Evolutionary conservation across 2,888 invertebrate species (phyloP).

Genomic region (Drosophila prolongata): DNA sequence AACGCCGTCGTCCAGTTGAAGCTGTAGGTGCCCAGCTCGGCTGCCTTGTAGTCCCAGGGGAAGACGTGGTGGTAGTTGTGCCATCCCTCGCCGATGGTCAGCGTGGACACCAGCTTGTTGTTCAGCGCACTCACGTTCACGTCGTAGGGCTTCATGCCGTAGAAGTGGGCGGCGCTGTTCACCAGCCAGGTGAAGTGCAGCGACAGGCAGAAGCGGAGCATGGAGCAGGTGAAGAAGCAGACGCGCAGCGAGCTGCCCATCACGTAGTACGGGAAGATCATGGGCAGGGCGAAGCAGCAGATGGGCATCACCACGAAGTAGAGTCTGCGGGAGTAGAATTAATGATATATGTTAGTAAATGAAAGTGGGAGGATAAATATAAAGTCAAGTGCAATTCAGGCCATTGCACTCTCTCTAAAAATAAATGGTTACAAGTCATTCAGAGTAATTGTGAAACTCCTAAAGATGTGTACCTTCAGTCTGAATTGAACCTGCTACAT

Average conservation of each 20-base stretch:
- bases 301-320: constrained; percentile 91
- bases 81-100: constrained; percentile 92
- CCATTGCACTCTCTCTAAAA: too few relatives aligned
- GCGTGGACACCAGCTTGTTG: constrained; percentile 87
- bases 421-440: too few relatives aligned
- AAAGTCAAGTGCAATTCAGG: too few relatives aligned
- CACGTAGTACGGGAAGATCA: constrained; percentile 89
- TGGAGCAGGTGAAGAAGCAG: constrained; percentile 90
- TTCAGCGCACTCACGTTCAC: constrained; percentile 89
- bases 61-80: constrained; percentile 96
- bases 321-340: constrained; percentile 59
- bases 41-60: constrained; percentile 93
- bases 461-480: too few relatives aligned
- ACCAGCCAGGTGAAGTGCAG: constrained; percentile 96
- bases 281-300: constrained; percentile 92
- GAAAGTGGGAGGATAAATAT: too few relatives aligned
- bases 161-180: constrained; percentile 96
- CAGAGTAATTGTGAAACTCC: too few relatives aligned
- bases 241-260: constrained; percentile 91
- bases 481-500: too few relatives aligned
- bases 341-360: too few relatives aligned
- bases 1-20: constrained; percentile 88
- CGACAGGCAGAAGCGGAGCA: constrained; percentile 91
- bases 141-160: constrained; percentile 96
- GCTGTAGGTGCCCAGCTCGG: constrained; percentile 89